phyloP scores from a whole-genome alignment of 1,140 invertebrate genomes.

The Zaprionus africanus region DNA sequence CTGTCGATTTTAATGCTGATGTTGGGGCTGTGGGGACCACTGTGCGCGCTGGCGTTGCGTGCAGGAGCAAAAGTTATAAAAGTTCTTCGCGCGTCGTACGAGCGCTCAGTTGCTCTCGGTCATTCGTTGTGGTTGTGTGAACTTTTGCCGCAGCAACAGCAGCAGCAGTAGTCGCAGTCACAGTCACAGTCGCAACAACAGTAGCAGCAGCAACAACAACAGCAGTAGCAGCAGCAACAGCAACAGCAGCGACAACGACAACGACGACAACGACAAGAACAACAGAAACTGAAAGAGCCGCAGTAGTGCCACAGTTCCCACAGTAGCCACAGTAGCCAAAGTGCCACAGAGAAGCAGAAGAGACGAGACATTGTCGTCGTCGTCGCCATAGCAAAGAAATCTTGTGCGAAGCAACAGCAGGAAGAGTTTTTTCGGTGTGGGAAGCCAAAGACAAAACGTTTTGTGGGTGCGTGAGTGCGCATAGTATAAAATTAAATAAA shows the following conservation, averaged over 20 bases:
- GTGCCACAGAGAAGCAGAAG: conserved; percentile 11
- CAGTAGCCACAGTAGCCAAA: conserved; percentile 12
- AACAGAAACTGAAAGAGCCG: conserved; percentile 5
- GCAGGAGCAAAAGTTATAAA: conserved; percentile 69
- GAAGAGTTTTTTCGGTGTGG: conserved; percentile 62
- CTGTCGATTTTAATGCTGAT: background rate
- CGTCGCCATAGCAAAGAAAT: conserved; percentile 45
- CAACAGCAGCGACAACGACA: conserved; percentile 7
- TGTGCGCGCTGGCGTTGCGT: conserved; percentile 43
- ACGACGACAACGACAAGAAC: conserved; percentile 9
- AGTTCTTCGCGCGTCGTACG: conserved; percentile 75
- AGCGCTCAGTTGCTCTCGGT: conserved; percentile 81
- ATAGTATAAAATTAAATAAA: conserved; percentile 81
- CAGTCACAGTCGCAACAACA: conserved; percentile 39
- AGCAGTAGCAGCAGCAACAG: conserved; percentile 14
- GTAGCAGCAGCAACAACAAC: conserved; percentile 23
- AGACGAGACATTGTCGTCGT: conserved; percentile 49
- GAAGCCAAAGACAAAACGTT: conserved; percentile 46
- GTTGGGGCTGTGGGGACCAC: conserved; percentile 14
- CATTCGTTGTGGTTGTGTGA: conserved; percentile 80
- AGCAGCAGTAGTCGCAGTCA: conserved; percentile 51
- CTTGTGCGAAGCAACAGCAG: conserved; percentile 58
- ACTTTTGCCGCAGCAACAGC: conserved; percentile 53
- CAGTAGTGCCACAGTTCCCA: conserved; percentile 6
- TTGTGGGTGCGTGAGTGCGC: conserved; percentile 78